Evolutionary conservation across 2,888 invertebrate genomes (phyloP), one percentile per base, ranked within the genome.

Genomic region (Altica lythri): DNA sequence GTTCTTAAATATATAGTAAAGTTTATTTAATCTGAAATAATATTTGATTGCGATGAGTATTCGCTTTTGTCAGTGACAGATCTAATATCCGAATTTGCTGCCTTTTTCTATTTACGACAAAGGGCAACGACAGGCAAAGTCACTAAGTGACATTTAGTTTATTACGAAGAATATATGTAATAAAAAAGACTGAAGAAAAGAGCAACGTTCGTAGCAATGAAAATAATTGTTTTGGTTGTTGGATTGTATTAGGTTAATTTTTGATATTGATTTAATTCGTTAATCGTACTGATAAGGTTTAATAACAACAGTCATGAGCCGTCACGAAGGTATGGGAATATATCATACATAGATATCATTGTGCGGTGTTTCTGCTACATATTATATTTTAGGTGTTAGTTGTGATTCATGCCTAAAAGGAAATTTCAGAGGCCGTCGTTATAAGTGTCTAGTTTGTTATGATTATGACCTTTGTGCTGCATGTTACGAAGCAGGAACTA

Each of bases 401-500:
- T 98, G 98, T 86, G 98, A 98, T 88, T 93, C 95, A 75, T 98
- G 98, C 86, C 85, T 95, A 79, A 95, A 94, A 83, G 92, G 92
- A 77, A 96, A 97, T 81, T 98, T 98, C 79, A 86, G 92, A 79
- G 97, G 97, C 72, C 89, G 94, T 77, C 88, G 98, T 72, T 99
- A 95, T 81, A 99, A 99, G 85, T 99, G 98, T 83, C 86, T 99
- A 77, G 89, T 96, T 73, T 99, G 98, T 82, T 96, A 94, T 80
- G 98, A 99, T 82, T 99, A 96, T 82, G 98, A 99, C 83, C 84
- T 99, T 72, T 99, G 98, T 81, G 92, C 95, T 72, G 86, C 89
- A 71, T 98, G 97, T 78, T 96, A 92, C 79, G 95, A 97, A 77
- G 88, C 88, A 69, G 92, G 92, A 71, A 91, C 91, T 63, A 91